A percentile compares a stretch with the other conserved stretches of the same genome.
Conservation (phyloP, 1,140 invertebrate genomes). For the Anastatus disparis region DNA sequence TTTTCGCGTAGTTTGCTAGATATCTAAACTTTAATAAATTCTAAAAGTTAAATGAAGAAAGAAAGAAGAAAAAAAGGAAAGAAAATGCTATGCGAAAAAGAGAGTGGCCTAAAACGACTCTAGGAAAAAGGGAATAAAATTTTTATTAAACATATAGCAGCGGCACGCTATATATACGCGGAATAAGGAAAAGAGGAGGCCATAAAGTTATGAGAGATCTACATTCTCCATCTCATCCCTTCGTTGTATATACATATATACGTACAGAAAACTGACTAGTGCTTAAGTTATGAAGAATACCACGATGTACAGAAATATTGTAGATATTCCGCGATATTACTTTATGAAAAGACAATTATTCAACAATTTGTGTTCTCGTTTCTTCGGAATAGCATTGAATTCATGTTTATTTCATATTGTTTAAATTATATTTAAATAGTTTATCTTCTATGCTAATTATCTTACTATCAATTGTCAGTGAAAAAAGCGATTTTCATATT, state of each 20-base stretch:
- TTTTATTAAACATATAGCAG: constrained; percentile 24
- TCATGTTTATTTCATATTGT: too few relatives aligned
- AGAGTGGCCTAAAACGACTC: neutral
- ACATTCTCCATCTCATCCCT: neutral
- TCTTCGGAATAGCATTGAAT: too few relatives aligned
- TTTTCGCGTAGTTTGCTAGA: too few relatives aligned
- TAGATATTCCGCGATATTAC: constrained; percentile 7
- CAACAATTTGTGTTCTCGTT: too few relatives aligned
- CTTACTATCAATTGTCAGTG: too few relatives aligned
- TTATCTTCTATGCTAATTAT: too few relatives aligned
- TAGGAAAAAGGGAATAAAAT: constrained; percentile 7
- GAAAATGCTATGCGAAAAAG: neutral
- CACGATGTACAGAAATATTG: too few relatives aligned
- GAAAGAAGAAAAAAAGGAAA: neutral
- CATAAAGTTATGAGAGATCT: constrained; percentile 11
- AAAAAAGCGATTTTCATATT: too few relatives aligned
- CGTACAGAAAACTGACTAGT: neutral
- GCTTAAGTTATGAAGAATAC: neutral
- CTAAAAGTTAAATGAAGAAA: constrained; percentile 19
- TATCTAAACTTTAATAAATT: constrained; percentile 32
- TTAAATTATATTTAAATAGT: too few relatives aligned
- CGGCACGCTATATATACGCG: neutral
- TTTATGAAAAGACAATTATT: constrained; percentile 3
- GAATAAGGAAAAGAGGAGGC: neutral
- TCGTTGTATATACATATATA: too few relatives aligned